Evolutionary conservation across 2,113 vertebrate species (phyloP), one percentile per base, ranked within the genome.

Genomic region (Microtus pennsylvanicus): DNA sequence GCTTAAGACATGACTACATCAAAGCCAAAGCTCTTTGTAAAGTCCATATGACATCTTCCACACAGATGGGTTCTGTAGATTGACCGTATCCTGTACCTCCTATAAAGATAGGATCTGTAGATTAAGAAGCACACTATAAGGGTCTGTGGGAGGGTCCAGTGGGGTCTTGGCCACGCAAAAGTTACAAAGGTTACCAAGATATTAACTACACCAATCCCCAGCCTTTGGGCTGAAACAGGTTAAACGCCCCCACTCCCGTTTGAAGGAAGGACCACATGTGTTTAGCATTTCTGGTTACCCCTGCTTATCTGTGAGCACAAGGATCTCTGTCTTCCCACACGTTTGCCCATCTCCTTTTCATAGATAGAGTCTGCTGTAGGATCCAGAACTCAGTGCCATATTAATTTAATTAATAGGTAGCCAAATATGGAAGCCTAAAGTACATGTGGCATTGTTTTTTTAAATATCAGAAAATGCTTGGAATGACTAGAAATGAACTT

Each of bases 381-480:
- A 42, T 45, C 65, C 58, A 90, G 67, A 52, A 63, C 24, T 17
- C 42, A 81, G 28, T 50, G 81, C 50, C 65, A 7, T 89, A 19
- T 61, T 55, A 77, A 86, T 92, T 96, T 74, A 77, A 86, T 92
- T 96, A 69, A 45, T 65, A 72, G 5, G 28, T 58, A 63, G 50
- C 65, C 83, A 92, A 52, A 77, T 88, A 65, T 72, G 7, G 76
- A 80, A 88, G 58, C 22, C 35, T 86, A 50, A 86, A 93, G 77
- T 55, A 61, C 50, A 35, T n/a, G n/a, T 58, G 30, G 14, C 55
- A 78, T 70, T 85, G 76, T 70, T 77, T 82, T 91, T 82, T 93
- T 82, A 58, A 21, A 58, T 63, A 81, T 55, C 19, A 89, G 76
- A 92, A 89, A 78, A 78, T 77, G 35, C n/a, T 91, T 92, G 47